These are phyloP conservation scores for Branchipolynoe longqiensis DNA, from an alignment of 2,888 invertebrate species.

Conservation along the genomic window DNA sequence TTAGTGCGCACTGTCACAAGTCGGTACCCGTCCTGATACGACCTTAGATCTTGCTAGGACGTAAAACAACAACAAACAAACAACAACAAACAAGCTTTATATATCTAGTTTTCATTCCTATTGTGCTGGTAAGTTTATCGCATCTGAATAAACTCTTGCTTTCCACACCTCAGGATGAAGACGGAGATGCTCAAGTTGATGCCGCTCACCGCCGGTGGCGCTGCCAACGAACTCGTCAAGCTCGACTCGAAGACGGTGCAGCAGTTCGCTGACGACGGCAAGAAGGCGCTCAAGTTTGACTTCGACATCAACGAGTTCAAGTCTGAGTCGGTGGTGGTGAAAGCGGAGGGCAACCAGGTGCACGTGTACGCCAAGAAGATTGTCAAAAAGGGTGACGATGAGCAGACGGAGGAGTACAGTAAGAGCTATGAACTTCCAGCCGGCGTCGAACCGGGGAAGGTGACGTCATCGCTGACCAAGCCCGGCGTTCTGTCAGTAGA, in stretches of 20 bases:
- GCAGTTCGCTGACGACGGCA: constrained; percentile 38
- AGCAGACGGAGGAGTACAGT: constrained; percentile 35
- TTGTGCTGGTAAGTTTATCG: no score
- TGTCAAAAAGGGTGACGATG: constrained; percentile 13
- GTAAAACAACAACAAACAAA: no score
- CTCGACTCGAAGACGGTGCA: constrained; percentile 36
- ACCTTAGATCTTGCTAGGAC: no score
- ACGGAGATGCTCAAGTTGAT: constrained; percentile 47
- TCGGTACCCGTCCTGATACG: no score
- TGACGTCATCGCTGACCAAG: constrained; percentile 37
- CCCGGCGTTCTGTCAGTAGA: constrained; percentile 31
- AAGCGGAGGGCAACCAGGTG: constrained; percentile 41
- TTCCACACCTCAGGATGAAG: constrained; percentile 36
- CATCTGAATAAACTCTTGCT: background rate
- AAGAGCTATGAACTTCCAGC: constrained; percentile 40
- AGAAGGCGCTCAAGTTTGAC: constrained; percentile 45
- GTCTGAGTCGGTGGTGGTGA: constrained; percentile 45
- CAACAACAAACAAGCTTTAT: no score
- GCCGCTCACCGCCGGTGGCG: constrained; percentile 7
- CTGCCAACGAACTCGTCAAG: constrained; percentile 36
- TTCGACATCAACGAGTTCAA: constrained; percentile 47
- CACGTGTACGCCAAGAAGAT: constrained; percentile 47
- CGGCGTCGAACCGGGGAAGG: constrained; percentile 47
- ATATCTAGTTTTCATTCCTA: no score
- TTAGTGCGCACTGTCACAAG: no score